These are phyloP conservation scores for Hypomesus transpacificus DNA, from an alignment of 2,113 vertebrate species.

Conservation along the genomic window DNA sequence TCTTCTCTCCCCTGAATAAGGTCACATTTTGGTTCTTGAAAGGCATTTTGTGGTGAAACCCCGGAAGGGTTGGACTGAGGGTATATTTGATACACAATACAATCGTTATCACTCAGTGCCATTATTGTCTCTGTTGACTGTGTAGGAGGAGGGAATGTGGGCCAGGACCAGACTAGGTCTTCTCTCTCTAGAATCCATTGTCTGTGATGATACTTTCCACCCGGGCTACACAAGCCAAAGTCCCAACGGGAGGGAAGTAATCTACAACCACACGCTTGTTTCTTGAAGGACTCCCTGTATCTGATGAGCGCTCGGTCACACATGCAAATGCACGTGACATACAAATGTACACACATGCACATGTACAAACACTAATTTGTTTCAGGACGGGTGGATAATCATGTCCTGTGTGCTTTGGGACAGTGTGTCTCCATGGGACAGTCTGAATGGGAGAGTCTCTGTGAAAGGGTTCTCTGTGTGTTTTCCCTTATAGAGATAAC, in stretches of 20 bases:
- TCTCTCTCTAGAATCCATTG: too few relatives aligned
- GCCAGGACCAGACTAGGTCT: too few relatives aligned
- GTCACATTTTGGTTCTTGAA: neutral
- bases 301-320: neutral
- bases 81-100: neutral
- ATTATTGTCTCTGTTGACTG: neutral
- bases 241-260: too few relatives aligned
- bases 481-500: slow-evolving; percentile 38
- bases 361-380: neutral
- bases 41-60: neutral
- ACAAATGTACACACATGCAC: neutral
- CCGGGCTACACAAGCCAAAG: too few relatives aligned
- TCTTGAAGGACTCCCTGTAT: too few relatives aligned
- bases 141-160: too few relatives aligned
- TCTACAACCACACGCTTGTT: too few relatives aligned
- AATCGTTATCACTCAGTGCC: neutral
- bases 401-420: neutral
- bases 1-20: neutral
- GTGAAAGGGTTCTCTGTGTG: slow-evolving; percentile 52
- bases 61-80: neutral
- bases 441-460: slow-evolving; percentile 56
- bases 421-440: slow-evolving; percentile 8
- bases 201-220: too few relatives aligned
- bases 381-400: neutral
- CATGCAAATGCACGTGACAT: neutral